Evolutionary conservation across 2,888 invertebrate species (phyloP), one percentile per base, ranked within the genome.

Genomic region (Drosophila mercatorum): DNA sequence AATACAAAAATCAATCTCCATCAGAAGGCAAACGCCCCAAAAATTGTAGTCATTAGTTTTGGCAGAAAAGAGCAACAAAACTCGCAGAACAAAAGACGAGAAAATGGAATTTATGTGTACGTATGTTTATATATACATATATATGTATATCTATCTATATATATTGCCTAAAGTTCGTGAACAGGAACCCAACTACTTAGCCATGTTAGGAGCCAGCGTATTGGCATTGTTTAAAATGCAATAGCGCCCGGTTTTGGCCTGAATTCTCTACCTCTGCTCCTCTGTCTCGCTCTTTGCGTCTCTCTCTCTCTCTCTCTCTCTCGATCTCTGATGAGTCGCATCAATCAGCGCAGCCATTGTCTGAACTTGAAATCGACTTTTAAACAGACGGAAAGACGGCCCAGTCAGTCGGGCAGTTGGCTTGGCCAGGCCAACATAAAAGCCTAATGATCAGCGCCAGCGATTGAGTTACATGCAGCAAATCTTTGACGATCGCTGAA

Each of bases 401-500:
- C 28, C 52, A 38, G 28, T 31, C 66, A 43, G 43, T 36, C 28
- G 36, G 55, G 31, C 68, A 65, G 72, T 72, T 64, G 65, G 44
- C 53, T 57, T 72, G 62, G 68, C 62, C 58, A 26, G 53, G 66
- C 63, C 83, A 85, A 83, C 86, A 88, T 88, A 80, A 84, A 85
- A 83, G 76, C 89, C 85, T 89, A 86, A 86, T 89, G 89, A 86
- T 89, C 86, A 86, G 82, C 68, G 88, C 86, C 88, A 70, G 81
- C 89, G 86, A 86, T 86, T 86, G 89, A 89, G 89, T 86, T 88
- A 89, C 85, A 84, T 86, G 86, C 71, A 68, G 74, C 81, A 85
- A 85, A 88, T 83, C 88, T 82, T 59, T 77, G 72, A 49, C 66
- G 83, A 83, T 83, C 67, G 60, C 46, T 55, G 69, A 41, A 71